Evolutionary conservation across 1,140 invertebrate genomes (phyloP), one percentile per base, ranked within the genome.

Genomic region (Trypoxylus dichotomus): DNA sequence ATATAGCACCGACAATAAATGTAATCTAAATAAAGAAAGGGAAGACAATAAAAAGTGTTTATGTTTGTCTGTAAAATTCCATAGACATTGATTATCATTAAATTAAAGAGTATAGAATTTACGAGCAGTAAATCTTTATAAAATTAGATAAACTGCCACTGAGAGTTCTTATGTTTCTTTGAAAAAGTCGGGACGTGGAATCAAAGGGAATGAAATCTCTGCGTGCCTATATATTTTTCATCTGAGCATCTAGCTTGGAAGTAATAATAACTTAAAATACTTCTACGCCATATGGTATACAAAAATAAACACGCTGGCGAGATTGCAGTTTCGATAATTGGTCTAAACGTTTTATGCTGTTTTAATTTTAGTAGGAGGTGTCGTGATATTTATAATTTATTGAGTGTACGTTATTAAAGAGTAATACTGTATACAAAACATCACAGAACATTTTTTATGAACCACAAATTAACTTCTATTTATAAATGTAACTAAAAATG

Each of bases 301-400:
- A 37, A 78, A 79, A 79, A 79, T 79, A 79, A 78, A 77, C 76
- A 73, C 77, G 71, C 76, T 76, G 76, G 77, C 73, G 60, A 78
- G 79, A 79, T 79, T 79, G 79, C 79, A 78, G 79, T 79, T 79
- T 79, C 77, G 79, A 79, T 79, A 79, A 79, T 79, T 79, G 77
- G 76, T 76, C 72, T 58, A 76, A 79, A 78, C 77, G 43, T 77
- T 78, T 78, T 76, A 78, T 75, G 77, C 68, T 47, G 41, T 74
- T 74, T 74, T 74, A 74, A 74, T 74, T 74, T 74, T 74, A 74
- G 72, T 41, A 29, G 60, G 24, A 25, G 60, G 60, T 68, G 60
- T 68, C 60, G 24, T 68, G 60, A 29, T 68, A 68, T 68, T 68
- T 68, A 68, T 68, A 68, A 68, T 68, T 68, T 68, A 68, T 68